phyloP scores from a whole-genome alignment of 2,113 vertebrate genomes.

The Motacilla tschutschensis region DNA sequence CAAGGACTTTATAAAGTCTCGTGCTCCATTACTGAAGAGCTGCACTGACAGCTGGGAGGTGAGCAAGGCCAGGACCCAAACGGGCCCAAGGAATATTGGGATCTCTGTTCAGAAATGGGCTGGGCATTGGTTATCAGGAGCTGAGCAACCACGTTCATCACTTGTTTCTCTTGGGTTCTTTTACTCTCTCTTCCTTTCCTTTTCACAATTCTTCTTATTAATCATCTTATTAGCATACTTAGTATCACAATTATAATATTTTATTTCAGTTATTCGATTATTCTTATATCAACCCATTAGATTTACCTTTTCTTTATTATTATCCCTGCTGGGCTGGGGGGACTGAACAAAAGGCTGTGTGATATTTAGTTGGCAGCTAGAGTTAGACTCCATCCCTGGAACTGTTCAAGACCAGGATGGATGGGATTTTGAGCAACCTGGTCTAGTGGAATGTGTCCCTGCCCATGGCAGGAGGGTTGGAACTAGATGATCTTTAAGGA shows the following conservation, averaged over 20 bases:
- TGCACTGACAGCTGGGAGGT: neutral
- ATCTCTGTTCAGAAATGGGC: neutral
- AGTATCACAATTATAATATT: neutral
- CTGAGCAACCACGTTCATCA: neutral
- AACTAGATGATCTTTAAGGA: neutral
- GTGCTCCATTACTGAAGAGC: neutral
- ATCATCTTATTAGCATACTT: neutral
- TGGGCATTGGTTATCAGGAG: neutral
- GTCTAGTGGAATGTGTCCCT: neutral
- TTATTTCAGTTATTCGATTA: neutral
- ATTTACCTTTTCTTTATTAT: neutral
- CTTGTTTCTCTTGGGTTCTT: neutral
- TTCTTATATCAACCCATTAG: neutral
- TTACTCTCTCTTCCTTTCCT: neutral
- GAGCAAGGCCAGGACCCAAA: neutral
- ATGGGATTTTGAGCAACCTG: neutral
- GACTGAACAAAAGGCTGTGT: neutral
- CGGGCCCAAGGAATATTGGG: neutral
- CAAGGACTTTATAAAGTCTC: neutral
- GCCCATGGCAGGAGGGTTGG: neutral
- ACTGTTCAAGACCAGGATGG: neutral
- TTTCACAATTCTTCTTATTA: neutral
- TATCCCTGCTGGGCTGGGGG: neutral
- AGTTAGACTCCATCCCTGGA: neutral
- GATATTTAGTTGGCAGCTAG: neutral